A percentile compares a stretch with the other conserved stretches of the same genome.
These are phyloP conservation scores for Lutjanus campechanus DNA, from an alignment of 2,797 vertebrate genomes.

Conservation along the genomic window DNA sequence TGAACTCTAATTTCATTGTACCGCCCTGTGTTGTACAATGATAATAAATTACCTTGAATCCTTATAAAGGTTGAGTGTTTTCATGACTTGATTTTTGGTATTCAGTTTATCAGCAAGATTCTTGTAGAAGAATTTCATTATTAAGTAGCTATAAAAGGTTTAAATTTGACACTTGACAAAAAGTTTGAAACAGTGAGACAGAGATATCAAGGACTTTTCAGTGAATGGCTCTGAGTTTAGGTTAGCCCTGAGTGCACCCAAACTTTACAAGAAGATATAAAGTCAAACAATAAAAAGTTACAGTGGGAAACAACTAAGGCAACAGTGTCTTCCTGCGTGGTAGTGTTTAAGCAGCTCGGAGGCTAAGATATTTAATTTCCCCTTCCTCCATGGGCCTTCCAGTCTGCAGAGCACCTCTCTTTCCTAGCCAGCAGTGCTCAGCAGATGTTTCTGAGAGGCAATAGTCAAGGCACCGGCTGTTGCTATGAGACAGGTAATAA, in stretches of 20 bases:
- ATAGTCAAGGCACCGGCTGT: slow-evolving; percentile 52
- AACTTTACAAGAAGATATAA: slow-evolving; percentile 40
- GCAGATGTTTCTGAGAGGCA: slow-evolving; percentile 55
- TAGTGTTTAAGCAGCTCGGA: slow-evolving; percentile 12
- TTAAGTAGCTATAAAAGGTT: background rate
- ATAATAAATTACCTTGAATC: too few relatives aligned
- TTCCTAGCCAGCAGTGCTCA: slow-evolving; percentile 37
- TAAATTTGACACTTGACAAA: slow-evolving; percentile 19
- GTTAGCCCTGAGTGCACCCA: slow-evolving; percentile 10
- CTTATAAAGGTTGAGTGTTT: background rate
- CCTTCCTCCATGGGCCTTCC: slow-evolving; percentile 10
- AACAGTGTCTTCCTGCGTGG: slow-evolving; percentile 33
- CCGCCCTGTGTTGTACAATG: too few relatives aligned
- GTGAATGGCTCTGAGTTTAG: background rate
- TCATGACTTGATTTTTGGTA: background rate
- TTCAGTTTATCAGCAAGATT: background rate
- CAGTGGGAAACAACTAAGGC: slow-evolving; percentile 11
- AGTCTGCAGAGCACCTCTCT: slow-evolving; percentile 17
- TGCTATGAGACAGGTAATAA: slow-evolving; percentile 55
- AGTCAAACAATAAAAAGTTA: slow-evolving; percentile 48
- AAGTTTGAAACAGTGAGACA: slow-evolving; percentile 19
- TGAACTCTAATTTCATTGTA: too few relatives aligned
- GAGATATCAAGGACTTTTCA: slow-evolving; percentile 8
- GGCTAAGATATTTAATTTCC: slow-evolving; percentile 36
- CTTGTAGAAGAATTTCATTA: slow-evolving; percentile 14